phyloP scores from a whole-genome alignment of 2,888 invertebrate genomes.

The Aphodius sticticus region DNA sequence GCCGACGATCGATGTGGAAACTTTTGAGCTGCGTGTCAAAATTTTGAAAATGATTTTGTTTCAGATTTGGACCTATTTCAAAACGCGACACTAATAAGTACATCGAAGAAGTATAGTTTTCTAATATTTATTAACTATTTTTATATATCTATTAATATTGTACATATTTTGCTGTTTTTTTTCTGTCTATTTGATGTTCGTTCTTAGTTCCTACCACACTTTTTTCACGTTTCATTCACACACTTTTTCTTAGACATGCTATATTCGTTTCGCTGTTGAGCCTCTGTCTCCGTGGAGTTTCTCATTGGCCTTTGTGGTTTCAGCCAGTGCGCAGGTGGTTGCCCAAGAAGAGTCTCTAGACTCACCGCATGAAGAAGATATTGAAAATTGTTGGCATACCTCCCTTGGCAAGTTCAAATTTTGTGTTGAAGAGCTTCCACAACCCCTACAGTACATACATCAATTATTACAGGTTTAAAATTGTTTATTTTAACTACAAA shows the following conservation, averaged over 20 bases:
- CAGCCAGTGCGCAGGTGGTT: conserved; percentile 58
- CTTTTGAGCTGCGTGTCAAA: background rate
- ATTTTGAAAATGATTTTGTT: conserved; percentile 4
- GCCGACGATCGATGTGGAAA: background rate
- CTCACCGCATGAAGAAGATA: conserved; percentile 75
- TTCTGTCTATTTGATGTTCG: background rate
- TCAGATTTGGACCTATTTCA: conserved; percentile 4
- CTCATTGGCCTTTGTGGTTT: conserved; percentile 31
- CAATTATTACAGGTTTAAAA: conserved; percentile 78
- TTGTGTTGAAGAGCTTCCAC: conserved; percentile 86
- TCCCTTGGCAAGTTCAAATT: conserved; percentile 93
- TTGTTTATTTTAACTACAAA: background rate
- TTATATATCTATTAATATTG: background rate
- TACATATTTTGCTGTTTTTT: background rate
- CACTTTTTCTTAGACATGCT: background rate
- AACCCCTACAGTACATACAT: conserved; percentile 92
- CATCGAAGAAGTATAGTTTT: conserved; percentile 4
- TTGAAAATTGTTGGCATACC: conserved; percentile 91
- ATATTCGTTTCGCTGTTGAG: background rate
- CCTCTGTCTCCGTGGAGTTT: background rate
- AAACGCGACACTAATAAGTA: conserved; percentile 4
- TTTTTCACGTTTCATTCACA: background rate
- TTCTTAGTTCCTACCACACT: background rate
- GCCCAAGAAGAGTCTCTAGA: conserved; percentile 70
- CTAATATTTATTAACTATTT: conserved; percentile 4